Percentiles rank a stretch among this genome's conserved stretches.
These are phyloP conservation scores for Syrrhaptes paradoxus DNA, from an alignment of 2,113 vertebrate genomes.

Conservation along the genomic window DNA sequence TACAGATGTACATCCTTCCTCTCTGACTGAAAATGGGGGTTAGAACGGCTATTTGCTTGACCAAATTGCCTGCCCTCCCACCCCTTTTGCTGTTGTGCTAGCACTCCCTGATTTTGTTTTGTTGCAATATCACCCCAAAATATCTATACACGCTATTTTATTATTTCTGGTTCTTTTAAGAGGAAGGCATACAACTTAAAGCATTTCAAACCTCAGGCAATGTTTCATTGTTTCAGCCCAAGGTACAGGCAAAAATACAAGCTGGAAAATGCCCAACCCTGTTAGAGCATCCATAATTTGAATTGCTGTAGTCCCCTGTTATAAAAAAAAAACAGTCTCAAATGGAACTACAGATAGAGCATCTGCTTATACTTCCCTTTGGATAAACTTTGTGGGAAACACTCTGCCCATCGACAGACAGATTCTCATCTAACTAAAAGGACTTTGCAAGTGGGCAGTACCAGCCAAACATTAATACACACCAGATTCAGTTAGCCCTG, in stretches of 20 bases:
- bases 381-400: neutral
- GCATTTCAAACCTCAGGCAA: neutral
- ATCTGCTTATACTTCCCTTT: neutral
- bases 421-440: neutral
- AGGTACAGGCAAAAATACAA: neutral
- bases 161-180: neutral
- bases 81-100: neutral
- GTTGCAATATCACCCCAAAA: neutral
- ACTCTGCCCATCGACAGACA: neutral
- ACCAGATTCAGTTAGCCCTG: neutral
- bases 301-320: neutral
- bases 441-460: neutral
- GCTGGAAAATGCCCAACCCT: neutral
- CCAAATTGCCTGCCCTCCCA: neutral
- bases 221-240: neutral
- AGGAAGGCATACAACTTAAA: neutral
- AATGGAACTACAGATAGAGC: neutral
- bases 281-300: neutral
- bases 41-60: neutral
- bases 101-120: neutral
- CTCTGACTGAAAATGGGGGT: neutral
- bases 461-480: neutral
- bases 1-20: neutral
- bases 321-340: neutral
- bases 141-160: neutral